Conservation (phyloP, 2,113 vertebrate genomes). For the Choloepus hoffmanni region DNA sequence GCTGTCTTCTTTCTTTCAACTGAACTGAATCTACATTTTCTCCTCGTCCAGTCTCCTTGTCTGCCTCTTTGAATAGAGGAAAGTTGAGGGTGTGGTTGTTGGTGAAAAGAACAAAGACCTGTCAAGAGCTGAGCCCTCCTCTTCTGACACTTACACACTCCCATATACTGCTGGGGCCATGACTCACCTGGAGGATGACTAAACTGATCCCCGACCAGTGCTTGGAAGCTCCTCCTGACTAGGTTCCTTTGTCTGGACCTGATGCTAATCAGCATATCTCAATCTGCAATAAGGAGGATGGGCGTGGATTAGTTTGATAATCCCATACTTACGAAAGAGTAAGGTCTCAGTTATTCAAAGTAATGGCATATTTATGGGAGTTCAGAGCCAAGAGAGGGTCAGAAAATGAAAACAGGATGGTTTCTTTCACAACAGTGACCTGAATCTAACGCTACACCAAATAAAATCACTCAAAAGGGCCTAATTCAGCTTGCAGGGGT, state of each 20-base stretch:
- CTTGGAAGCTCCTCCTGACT: neutral
- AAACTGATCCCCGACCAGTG: neutral
- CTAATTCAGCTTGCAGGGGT: neutral
- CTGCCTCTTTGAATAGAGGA: neutral
- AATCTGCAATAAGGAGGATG: neutral
- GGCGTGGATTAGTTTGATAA: neutral
- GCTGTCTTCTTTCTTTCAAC: neutral
- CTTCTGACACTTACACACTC: neutral
- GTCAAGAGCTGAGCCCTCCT: neutral
- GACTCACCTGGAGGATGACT: neutral
- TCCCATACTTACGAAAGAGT: neutral
- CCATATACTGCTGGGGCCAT: neutral
- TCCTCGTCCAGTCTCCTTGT: neutral
- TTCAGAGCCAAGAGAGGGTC: neutral
- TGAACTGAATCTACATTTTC: neutral
- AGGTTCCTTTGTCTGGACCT: neutral
- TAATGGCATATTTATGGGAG: neutral
- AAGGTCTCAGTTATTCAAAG: neutral
- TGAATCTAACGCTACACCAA: neutral
- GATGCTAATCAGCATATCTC: conserved; percentile 5
- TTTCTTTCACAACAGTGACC: neutral
- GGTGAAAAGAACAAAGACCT: neutral
- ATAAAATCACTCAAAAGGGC: neutral
- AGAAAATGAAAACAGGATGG: neutral
- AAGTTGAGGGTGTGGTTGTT: neutral